These are phyloP conservation scores for Dolichotis patagonum DNA, from an alignment of 2,113 vertebrate species.

Conservation along the genomic window DNA sequence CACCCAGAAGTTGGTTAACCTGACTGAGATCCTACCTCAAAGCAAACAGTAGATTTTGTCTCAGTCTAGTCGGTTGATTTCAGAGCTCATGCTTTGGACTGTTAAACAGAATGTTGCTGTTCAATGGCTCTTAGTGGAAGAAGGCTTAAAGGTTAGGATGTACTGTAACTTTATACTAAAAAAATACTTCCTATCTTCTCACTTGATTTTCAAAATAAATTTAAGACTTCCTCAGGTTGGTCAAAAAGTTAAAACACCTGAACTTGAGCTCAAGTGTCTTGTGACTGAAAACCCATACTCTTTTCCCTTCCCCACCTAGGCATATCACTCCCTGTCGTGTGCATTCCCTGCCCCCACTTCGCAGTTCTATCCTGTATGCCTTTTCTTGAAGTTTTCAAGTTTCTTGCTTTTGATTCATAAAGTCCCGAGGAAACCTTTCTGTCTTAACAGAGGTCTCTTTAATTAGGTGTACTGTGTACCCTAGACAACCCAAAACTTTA, in stretches of 20 bases:
- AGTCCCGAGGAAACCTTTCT: background rate
- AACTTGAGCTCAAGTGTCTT: background rate
- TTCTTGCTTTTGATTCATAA: background rate
- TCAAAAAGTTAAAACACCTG: background rate
- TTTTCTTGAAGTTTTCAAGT: background rate
- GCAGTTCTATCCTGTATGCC: background rate
- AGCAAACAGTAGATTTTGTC: background rate
- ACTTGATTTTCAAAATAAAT: background rate
- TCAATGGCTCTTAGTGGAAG: background rate
- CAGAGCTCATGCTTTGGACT: background rate
- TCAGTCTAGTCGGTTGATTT: background rate
- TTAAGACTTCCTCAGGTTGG: background rate
- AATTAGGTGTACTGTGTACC: background rate
- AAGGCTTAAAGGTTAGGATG: background rate
- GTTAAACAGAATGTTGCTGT: background rate
- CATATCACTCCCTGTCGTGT: background rate
- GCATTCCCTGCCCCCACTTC: rapidly evolving
- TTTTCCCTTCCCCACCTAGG: background rate
- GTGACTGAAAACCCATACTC: background rate
- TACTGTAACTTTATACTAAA: background rate
- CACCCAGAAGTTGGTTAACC: background rate
- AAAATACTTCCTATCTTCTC: background rate
- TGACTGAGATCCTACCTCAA: background rate
- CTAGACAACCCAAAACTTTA: background rate
- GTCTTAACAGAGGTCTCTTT: background rate